Evolutionary conservation across 2,797 vertebrate genomes (phyloP), one percentile per base, ranked within the genome.

Genomic region (Cuniculus paca): DNA sequence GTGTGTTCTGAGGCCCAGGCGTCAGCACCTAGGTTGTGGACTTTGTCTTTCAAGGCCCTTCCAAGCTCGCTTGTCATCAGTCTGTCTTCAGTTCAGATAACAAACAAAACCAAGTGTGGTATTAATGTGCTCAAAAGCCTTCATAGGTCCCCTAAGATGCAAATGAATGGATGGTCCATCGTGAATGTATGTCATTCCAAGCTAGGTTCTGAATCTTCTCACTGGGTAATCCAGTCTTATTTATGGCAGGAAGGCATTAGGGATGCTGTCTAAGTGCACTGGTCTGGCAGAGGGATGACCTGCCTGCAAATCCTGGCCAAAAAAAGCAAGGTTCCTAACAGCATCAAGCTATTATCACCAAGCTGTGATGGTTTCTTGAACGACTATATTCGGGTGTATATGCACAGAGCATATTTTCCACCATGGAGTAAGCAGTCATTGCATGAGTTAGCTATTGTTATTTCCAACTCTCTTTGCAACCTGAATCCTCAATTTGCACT

Each of bases 91-190:
- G 61, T 61, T 95, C 50, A 31, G 39, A 31, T 16, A 84, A 74
- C 6, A 88, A 63, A 48, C 60, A 96, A 63, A 68, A 78, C 19
- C 36, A 39, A 84, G 6, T 87, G 22, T 74, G 9, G 28, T 26
- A 50, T 75, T 85, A 50, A 52, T 13, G 16, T 80, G 31, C 19
- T 91, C 88, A 77, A 80, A 95, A 89, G 65, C 68, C 20, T 83
- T 91, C 22, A 70, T 82, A 88, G 42, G 10, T 34, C 81, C 56
- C 12, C 11, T 72, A 56, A 31, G 39, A 31, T 28, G n/a, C 75
- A 13, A 28, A 83, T 52, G 61, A 45, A 54, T 75, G 45, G 58
- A 92, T 61, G 6, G 10, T 36, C 9, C 28, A 39, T 22, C 56
- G 16, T 85, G 48, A 58, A 79, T 68, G 50, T 26, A 70, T 52